Conservation (phyloP, 1,140 invertebrate species). For the Eupeodes corollae region DNA sequence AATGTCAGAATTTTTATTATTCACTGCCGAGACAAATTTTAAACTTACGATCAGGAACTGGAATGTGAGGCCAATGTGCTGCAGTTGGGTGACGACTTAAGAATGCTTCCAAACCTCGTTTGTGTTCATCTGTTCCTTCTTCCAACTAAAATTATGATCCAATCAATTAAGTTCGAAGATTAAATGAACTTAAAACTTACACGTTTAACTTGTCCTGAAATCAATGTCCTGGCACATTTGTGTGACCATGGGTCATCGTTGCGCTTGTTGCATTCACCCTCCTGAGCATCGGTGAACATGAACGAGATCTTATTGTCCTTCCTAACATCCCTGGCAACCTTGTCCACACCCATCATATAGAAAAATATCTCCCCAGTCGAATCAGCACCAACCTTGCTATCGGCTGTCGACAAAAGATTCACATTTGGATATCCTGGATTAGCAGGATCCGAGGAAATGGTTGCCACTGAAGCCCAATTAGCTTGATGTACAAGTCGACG, state of each 20-base stretch:
- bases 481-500: slow-evolving; percentile 38
- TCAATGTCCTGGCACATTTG: slow-evolving; percentile 59
- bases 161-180: no score
- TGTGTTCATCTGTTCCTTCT: slow-evolving; percentile 44
- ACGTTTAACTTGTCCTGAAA: slow-evolving; percentile 56
- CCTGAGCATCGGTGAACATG: slow-evolving; percentile 56
- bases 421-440: slow-evolving; percentile 60
- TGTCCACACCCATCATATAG: slow-evolving; percentile 66
- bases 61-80: slow-evolving; percentile 39
- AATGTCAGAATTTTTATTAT: slow-evolving; percentile 1
- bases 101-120: slow-evolving; percentile 49
- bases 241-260: slow-evolving; percentile 68
- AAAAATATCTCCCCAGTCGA: slow-evolving; percentile 67
- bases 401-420: slow-evolving; percentile 60
- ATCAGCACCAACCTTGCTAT: slow-evolving; percentile 44
- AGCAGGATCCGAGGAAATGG: slow-evolving; percentile 50
- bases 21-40: background rate
- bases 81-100: slow-evolving; percentile 60
- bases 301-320: slow-evolving; percentile 51
- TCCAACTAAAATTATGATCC: slow-evolving; percentile 51
- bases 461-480: slow-evolving; percentile 65
- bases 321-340: slow-evolving; percentile 55
- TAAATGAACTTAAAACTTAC: no score
- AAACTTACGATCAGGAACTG: background rate
- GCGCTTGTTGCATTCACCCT: slow-evolving; percentile 49